Evolutionary conservation across 2,888 invertebrate genomes (phyloP).

Genomic region (Chouioia cunea): DNA sequence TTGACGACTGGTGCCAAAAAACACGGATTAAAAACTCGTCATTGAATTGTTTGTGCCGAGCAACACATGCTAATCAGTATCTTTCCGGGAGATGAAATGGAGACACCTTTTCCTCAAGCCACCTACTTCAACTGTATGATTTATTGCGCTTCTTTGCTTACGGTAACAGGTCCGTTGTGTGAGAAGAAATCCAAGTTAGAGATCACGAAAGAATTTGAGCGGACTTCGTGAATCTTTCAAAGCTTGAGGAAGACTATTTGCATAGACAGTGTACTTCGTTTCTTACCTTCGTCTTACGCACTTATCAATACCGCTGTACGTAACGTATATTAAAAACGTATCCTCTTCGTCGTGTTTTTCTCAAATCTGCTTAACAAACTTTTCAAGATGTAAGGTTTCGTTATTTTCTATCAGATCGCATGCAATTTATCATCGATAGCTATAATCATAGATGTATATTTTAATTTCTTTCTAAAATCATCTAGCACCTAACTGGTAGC

Average conservation of each 20-base stretch:
- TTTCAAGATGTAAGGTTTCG: too few relatives aligned
- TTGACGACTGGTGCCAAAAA: too few relatives aligned
- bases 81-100: constrained; percentile 12
- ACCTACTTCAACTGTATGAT: constrained; percentile 2
- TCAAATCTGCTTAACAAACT: too few relatives aligned
- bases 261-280: not conserved
- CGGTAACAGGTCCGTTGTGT: constrained; percentile 14
- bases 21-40: not conserved
- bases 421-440: too few relatives aligned
- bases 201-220: constrained; percentile 31
- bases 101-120: constrained; percentile 17
- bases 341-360: too few relatives aligned
- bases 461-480: too few relatives aligned
- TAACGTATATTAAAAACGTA: too few relatives aligned
- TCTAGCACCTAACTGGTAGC: too few relatives aligned
- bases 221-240: constrained; percentile 16
- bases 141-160: constrained; percentile 19
- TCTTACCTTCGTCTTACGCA: too few relatives aligned
- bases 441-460: too few relatives aligned
- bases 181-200: constrained; percentile 12
- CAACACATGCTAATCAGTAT: constrained; percentile 7
- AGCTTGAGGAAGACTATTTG: constrained; percentile 24
- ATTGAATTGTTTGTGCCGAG: constrained; percentile 7
- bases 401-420: too few relatives aligned
- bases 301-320: too few relatives aligned